phyloP scores from a whole-genome alignment of 2,888 invertebrate genomes.

The Xestia ashworthii region DNA sequence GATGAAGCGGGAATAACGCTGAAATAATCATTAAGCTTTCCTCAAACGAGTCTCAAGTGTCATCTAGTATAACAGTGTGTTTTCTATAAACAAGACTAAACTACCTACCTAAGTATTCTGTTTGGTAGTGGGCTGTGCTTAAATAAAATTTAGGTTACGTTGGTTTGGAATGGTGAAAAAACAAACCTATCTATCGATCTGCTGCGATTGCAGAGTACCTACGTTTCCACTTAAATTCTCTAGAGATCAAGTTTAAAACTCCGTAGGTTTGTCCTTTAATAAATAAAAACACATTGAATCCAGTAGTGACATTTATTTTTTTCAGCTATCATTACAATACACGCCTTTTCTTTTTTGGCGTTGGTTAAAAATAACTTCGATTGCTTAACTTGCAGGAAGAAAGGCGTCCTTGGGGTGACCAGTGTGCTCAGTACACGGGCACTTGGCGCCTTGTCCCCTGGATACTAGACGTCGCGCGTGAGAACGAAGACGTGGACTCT shows the following conservation, averaged over 20 bases:
- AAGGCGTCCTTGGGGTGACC: conserved; percentile 77
- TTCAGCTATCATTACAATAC: not conserved
- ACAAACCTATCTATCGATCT: not conserved
- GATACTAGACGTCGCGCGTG: conserved; percentile 78
- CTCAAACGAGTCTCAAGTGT: not conserved
- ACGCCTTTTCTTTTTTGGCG: not conserved
- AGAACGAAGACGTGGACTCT: conserved; percentile 74
- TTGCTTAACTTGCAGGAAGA: conserved; percentile 76
- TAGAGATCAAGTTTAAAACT: too few species aligned
- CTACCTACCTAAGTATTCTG: not conserved
- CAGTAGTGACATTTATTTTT: too few species aligned
- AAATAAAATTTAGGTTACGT: not conserved
- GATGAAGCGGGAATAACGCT: not conserved
- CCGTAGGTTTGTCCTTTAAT: too few species aligned
- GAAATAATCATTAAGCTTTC: not conserved
- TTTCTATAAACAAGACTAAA: not conserved
- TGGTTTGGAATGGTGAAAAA: not conserved
- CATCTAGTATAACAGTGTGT: not conserved
- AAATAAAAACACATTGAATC: too few species aligned
- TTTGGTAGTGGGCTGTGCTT: not conserved
- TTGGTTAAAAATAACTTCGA: not conserved
- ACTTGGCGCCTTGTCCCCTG: conserved; percentile 83
- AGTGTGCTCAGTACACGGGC: conserved; percentile 83
- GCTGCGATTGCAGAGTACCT: not conserved
- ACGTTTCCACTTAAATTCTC: too few species aligned